phyloP scores from a whole-genome alignment of 2,797 vertebrate species.

The Podargus strigoides region DNA sequence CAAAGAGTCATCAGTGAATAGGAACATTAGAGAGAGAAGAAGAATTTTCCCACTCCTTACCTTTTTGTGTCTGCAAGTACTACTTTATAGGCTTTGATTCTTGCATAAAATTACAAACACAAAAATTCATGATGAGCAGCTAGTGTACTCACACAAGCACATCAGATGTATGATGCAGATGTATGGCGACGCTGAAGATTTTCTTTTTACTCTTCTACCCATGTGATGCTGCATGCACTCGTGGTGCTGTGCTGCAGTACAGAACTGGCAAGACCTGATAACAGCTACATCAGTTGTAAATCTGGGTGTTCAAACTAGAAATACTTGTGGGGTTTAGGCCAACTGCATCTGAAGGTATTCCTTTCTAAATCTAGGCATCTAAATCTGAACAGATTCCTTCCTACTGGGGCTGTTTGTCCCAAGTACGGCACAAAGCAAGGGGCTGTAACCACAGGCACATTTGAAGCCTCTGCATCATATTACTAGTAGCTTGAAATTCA shows the following conservation, averaged over 20 bases:
- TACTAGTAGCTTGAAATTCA: constrained; percentile 63
- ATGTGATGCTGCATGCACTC: not conserved
- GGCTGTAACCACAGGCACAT: constrained; percentile 28
- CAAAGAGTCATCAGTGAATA: constrained; percentile 9
- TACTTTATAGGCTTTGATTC: not conserved
- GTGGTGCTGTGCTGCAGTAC: not conserved
- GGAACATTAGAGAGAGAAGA: not conserved
- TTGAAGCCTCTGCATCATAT: constrained; percentile 25
- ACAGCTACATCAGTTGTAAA: not conserved
- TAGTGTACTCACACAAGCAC: not conserved
- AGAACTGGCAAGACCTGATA: not conserved
- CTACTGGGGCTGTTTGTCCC: not conserved
- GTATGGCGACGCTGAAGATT: not conserved
- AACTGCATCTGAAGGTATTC: not conserved
- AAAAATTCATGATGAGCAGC: not conserved
- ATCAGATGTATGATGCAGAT: not conserved
- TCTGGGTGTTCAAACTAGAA: not conserved
- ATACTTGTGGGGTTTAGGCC: not conserved
- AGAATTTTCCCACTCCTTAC: constrained; percentile 13
- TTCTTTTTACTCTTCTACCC: not conserved
- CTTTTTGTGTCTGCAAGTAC: not conserved
- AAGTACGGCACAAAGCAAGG: not conserved
- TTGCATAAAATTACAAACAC: not conserved
- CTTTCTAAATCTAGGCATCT: not conserved
- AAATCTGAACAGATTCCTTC: constrained; percentile 5